Evolutionary conservation across 2,888 invertebrate species (phyloP), one percentile per base, ranked within the genome.

Genomic region (Blastobasis adustella): DNA sequence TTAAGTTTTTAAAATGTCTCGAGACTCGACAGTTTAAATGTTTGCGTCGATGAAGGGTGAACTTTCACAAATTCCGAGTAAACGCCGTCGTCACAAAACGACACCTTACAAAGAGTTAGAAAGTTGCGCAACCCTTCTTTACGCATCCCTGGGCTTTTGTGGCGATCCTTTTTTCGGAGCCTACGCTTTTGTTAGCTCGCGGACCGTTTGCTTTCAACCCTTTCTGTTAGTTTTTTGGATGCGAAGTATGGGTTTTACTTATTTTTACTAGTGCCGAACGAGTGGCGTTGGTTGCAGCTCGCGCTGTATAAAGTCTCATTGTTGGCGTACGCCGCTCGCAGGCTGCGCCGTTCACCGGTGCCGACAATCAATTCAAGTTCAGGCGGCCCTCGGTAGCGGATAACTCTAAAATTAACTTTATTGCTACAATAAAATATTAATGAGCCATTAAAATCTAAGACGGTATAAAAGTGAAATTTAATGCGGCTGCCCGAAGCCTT

Each of bases 101-200:
- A 73, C 76, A 83, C 79, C 82, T 85, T 74, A 85, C 84, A 86
- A 87, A 75, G 83, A 71, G 79, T 83, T 86, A 82, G 88, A 88
- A 88, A 88, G 88, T 88, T 88, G 80, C 76, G 82, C 85, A 88
- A 88, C 87, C 86, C 86, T 87, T 82, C 67, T 77, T 78, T 81
- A 77, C 78, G 74, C 72, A 69, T 76, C 76, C 71, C 71, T 69
- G 71, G 67, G 58, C 73, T 78, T 79, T 83, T 82, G 72, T 73
- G 69, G 69, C 62, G 72, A 73, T 73, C 75, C 67, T 67, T 76
- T 79, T 82, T 79, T 73, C 76, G 71, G 76, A 76, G 74, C 68
- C 71, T 42, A 74, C 65, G 69, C 75, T 76, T 77, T 87, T 86
- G 84, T 73, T 61, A 63, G 59, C 74, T 75, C 68, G 69, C 69